A percentile compares a stretch with the other conserved stretches of the same genome.
phyloP scores from a whole-genome alignment of 2,888 invertebrate species.

The Carabus problematicus region DNA sequence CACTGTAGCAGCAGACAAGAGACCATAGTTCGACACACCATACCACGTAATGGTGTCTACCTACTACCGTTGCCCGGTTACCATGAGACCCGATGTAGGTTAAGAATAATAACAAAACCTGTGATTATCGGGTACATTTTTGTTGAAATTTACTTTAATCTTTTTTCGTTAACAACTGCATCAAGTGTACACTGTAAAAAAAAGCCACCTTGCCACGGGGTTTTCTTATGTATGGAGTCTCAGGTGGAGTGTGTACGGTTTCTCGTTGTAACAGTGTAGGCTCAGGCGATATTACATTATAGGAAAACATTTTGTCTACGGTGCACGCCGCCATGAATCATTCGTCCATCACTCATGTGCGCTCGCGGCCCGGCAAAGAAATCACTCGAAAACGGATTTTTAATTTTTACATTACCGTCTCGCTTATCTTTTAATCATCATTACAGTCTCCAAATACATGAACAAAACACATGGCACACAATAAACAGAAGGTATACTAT shows the following conservation, averaged over 20 bases:
- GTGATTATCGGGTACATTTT: constrained; percentile 48
- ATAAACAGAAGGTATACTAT: too few relatives aligned
- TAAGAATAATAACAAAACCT: constrained; percentile 50
- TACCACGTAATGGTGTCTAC: not conserved
- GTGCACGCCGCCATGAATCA: constrained; percentile 48
- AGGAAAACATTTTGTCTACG: constrained; percentile 47
- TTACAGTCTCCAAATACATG: not conserved
- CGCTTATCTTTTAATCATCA: not conserved
- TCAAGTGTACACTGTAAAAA: constrained; percentile 46
- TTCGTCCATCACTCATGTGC: constrained; percentile 48
- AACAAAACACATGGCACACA: too few relatives aligned
- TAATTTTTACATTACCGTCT: constrained; percentile 44
- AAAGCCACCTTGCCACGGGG: not conserved
- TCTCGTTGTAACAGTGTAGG: constrained; percentile 33
- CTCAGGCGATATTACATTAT: constrained; percentile 46
- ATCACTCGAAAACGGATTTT: constrained; percentile 47
- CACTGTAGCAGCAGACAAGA: too few relatives aligned
- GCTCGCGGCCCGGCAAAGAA: constrained; percentile 46
- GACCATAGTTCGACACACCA: not conserved
- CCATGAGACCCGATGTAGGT: constrained; percentile 45
- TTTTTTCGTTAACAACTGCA: constrained; percentile 47
- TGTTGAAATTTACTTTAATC: constrained; percentile 47
- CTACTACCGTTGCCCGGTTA: constrained; percentile 20
- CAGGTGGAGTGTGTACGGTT: not conserved
- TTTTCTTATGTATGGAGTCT: not conserved